Conservation (phyloP, 2,888 invertebrate genomes). For the Limnephilus rhombicus region DNA sequence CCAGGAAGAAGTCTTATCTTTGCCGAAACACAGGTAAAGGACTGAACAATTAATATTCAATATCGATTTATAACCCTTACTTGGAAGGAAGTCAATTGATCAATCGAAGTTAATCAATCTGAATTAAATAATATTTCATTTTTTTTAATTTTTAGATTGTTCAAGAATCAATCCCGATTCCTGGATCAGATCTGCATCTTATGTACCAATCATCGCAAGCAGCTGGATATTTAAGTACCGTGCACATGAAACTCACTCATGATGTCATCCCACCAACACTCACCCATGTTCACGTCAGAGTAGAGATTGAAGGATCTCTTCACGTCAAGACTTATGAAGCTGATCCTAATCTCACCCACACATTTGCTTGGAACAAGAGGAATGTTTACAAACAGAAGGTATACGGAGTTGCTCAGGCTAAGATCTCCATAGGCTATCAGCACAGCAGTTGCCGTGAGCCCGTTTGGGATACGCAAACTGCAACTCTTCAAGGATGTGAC, state of each 20-base stretch:
- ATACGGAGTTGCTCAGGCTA: slow-evolving; percentile 92
- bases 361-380: slow-evolving; percentile 98
- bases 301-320: slow-evolving; percentile 94
- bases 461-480: slow-evolving; percentile 97
- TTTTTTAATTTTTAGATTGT: slow-evolving; percentile 82
- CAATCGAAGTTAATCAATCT: background rate
- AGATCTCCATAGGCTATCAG: slow-evolving; percentile 95
- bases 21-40: slow-evolving; percentile 91
- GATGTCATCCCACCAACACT: slow-evolving; percentile 87
- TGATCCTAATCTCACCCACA: slow-evolving; percentile 95
- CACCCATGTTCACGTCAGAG: slow-evolving; percentile 93
- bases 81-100: background rate
- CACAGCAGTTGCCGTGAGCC: slow-evolving; percentile 91
- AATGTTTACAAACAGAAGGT: slow-evolving; percentile 99
- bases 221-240: slow-evolving; percentile 94
- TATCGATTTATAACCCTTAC: background rate
- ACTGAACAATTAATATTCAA: background rate
- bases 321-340: slow-evolving; percentile 97
- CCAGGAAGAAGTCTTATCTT: slow-evolving; percentile 90
- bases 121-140: slow-evolving; percentile 1
- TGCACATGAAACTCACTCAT: slow-evolving; percentile 92
- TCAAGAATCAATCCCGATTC: slow-evolving; percentile 96
- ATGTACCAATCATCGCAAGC: slow-evolving; percentile 98
- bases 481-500: slow-evolving; percentile 95
- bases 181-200: slow-evolving; percentile 94